Evolutionary conservation across 1,140 invertebrate species (phyloP).

Genomic region (Macrocentrus cingulum): DNA sequence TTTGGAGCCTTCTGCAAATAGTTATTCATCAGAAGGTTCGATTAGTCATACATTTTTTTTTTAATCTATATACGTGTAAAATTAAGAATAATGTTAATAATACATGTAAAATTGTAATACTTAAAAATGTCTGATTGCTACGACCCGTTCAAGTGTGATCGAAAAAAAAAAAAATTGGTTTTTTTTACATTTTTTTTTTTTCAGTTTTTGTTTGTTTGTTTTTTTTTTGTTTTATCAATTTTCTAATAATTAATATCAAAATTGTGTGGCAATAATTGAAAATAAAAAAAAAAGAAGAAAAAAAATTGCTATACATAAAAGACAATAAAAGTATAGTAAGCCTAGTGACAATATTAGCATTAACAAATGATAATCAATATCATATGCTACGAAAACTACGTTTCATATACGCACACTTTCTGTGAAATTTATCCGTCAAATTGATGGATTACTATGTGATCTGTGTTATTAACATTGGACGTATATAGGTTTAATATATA

Average conservation of each 20-base stretch:
- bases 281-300: neutral
- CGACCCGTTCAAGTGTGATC: neutral
- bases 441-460: too few relatives aligned
- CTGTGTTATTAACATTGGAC: neutral
- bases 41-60: too few relatives aligned
- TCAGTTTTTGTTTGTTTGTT: neutral
- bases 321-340: conserved; percentile 14
- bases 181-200: conserved; percentile 1
- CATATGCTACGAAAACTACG: conserved; percentile 29
- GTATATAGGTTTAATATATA: neutral
- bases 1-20: too few relatives aligned
- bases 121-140: conserved; percentile 22
- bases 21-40: too few relatives aligned
- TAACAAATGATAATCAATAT: conserved; percentile 39
- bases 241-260: too few relatives aligned
- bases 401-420: conserved; percentile 1
- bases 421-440: neutral
- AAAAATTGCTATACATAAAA: neutral
- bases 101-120: conserved; percentile 30
- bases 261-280: neutral
- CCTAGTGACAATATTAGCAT: conserved; percentile 39
- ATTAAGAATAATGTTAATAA: conserved; percentile 23
- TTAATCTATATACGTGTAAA: too few relatives aligned
- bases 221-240: too few relatives aligned
- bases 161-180: conserved; percentile 9